These are phyloP conservation scores for Oplegnathus fasciatus DNA, from an alignment of 2,113 vertebrate species.

Conservation along the genomic window DNA sequence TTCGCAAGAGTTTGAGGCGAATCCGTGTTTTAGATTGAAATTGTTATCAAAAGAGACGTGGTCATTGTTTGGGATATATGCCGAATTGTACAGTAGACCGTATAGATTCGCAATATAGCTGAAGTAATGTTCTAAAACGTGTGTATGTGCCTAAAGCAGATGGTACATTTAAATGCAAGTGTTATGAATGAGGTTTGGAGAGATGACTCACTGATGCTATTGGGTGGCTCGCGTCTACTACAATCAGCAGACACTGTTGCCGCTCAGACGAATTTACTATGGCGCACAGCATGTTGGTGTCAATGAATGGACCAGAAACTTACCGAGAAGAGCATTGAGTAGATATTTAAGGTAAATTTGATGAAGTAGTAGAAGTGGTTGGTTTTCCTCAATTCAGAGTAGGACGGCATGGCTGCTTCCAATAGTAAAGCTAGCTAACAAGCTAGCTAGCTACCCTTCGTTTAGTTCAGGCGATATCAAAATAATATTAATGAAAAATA, in stretches of 20 bases:
- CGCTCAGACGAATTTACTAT: neutral
- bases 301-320: constrained; percentile 64
- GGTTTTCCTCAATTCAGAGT: constrained; percentile 82
- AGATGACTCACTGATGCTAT: neutral
- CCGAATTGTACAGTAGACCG: constrained; percentile 15
- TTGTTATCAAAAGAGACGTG: neutral
- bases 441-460: constrained; percentile 47
- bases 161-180: neutral
- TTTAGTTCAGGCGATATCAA: constrained; percentile 8
- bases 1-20: neutral
- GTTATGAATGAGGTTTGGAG: constrained; percentile 22
- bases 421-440: constrained; percentile 48
- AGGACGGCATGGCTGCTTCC: constrained; percentile 81
- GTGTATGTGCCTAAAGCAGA: neutral
- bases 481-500: constrained; percentile 6
- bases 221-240: constrained; percentile 24
- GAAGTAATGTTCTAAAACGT: rapidly evolving
- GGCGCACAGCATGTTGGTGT: neutral
- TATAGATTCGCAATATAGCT: neutral
- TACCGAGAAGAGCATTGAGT: constrained; percentile 92
- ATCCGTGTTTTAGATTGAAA: neutral
- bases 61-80: neutral
- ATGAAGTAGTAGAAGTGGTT: constrained; percentile 88
- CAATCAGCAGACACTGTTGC: constrained; percentile 18
- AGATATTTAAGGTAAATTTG: constrained; percentile 90